Base-by-base conservation (phyloP, 2,113 vertebrate genomes). In the Gymnorhina tibicen region DNA sequence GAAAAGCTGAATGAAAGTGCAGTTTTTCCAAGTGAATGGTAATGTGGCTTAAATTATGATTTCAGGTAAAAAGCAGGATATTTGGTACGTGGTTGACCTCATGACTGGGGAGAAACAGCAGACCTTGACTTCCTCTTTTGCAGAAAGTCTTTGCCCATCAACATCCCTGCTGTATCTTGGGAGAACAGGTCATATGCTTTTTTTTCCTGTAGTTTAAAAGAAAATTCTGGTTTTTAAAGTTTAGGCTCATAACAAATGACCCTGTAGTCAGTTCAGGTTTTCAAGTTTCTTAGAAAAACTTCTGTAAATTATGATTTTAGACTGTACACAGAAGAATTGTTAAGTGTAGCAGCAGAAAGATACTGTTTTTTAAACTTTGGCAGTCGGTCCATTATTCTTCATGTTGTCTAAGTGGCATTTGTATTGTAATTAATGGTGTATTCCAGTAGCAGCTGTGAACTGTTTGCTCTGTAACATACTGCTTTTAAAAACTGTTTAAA, bases 31-130 rank as follows among this genome's bases (percentile, higher is more conserved):
- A 0, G 39, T 68, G 60, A 85, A 64, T 64, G 44, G 19, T 92
- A 67, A 95, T 26, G 15, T 74, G 83, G 8, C 22, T 85, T 68
- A n/a, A 84, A 78, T 94, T 68, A 27, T 66, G 24, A 70, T 96
- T 97, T 33, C 97, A 99, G 99, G 99, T 95, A 99, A 99, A 96
- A 99, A 99, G 96, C 99, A 99, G 94, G 99, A 99, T 91, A 97
- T 99, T 90, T 99, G 99, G 99, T 99, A 99, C 0, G 99, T 99
- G 81, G 98, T 99, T 30, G 99, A 99, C 97, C 98, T 99, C 66
- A 90, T 99, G 97, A 99, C 99, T 11, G 99, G 99, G 11, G 99
- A 99, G 98, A 99, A 99, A 80, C 99, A 99, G 96, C 99, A 99
- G 89, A 99, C 99, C 7, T 96, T 99, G 96, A 99, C 99, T 2